A percentile compares a stretch with the other conserved stretches of the same genome.
These are phyloP conservation scores for Noctuana brunneofusca DNA, from an alignment of 2,888 invertebrate genomes.

Conservation along the genomic window DNA sequence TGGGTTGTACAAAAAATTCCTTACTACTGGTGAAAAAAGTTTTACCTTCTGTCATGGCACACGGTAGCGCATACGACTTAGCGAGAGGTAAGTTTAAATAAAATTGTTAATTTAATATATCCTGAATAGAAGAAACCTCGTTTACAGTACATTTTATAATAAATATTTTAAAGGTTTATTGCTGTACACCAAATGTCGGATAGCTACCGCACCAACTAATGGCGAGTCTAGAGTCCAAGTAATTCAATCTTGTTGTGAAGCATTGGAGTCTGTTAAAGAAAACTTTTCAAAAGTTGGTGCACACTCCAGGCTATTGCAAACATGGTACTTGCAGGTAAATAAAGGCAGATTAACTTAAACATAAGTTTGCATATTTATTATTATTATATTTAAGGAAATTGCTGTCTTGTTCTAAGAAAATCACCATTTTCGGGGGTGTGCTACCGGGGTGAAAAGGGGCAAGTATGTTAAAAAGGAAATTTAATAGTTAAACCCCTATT, in stretches of 20 bases:
- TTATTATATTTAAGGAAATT: too few relatives aligned
- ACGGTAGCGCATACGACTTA: constrained; percentile 91
- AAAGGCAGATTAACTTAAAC: too few relatives aligned
- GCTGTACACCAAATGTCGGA: constrained; percentile 89
- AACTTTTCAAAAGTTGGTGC: constrained; percentile 90
- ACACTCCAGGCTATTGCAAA: constrained; percentile 88
- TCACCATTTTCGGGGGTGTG: too few relatives aligned
- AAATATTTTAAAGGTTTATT: constrained; percentile 74
- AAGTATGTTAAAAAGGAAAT: too few relatives aligned
- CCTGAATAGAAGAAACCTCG: neutral
- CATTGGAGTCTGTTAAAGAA: constrained; percentile 85
- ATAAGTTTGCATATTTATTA: too few relatives aligned
- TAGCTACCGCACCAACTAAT: constrained; percentile 84
- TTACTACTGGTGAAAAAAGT: constrained; percentile 86
- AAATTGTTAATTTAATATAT: neutral
- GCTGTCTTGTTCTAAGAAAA: too few relatives aligned
- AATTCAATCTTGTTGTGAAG: constrained; percentile 82
- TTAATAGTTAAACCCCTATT: too few relatives aligned
- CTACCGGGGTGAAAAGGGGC: too few relatives aligned
- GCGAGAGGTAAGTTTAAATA: constrained; percentile 83
- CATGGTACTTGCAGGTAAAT: constrained; percentile 86
- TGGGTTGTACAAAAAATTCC: constrained; percentile 91
- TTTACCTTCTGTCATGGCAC: constrained; percentile 88
- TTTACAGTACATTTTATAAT: neutral
- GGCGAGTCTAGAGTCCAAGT: constrained; percentile 76